These are phyloP conservation scores for Pygmarrhopalites habei DNA, from an alignment of 1,140 invertebrate genomes.

Conservation along the genomic window DNA sequence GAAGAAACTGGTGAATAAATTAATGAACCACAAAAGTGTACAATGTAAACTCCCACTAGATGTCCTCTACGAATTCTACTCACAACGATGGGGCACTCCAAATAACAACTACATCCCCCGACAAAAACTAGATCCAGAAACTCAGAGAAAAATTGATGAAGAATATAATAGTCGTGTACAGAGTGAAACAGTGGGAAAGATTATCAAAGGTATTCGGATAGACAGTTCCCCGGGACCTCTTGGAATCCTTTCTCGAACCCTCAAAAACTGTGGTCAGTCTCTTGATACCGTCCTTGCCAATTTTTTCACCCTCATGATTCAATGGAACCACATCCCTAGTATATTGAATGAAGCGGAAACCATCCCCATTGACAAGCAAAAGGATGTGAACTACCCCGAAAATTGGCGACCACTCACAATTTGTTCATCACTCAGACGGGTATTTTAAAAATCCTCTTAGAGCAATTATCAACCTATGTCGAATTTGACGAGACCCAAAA, in stretches of 20 bases:
- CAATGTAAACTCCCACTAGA: neutral
- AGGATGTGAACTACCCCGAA: no score
- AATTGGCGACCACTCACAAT: no score
- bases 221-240: conserved; percentile 4
- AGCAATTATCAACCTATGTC: no score
- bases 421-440: no score
- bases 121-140: neutral
- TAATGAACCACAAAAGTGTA: neutral
- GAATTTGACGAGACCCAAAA: no score
- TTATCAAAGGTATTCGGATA: neutral
- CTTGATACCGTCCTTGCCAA: neutral
- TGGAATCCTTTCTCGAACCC: neutral
- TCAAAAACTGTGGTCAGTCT: neutral
- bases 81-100: neutral
- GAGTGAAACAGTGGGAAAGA: neutral
- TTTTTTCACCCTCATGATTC: neutral
- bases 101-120: neutral
- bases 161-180: neutral
- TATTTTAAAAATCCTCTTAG: no score
- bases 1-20: neutral
- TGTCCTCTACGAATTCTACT: neutral
- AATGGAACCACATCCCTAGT: neutral
- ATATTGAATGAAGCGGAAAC: no score
- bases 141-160: neutral
- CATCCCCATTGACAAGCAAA: no score